Evolutionary conservation across 1,140 invertebrate species (phyloP).

Genomic region (Drosophila athabasca): DNA sequence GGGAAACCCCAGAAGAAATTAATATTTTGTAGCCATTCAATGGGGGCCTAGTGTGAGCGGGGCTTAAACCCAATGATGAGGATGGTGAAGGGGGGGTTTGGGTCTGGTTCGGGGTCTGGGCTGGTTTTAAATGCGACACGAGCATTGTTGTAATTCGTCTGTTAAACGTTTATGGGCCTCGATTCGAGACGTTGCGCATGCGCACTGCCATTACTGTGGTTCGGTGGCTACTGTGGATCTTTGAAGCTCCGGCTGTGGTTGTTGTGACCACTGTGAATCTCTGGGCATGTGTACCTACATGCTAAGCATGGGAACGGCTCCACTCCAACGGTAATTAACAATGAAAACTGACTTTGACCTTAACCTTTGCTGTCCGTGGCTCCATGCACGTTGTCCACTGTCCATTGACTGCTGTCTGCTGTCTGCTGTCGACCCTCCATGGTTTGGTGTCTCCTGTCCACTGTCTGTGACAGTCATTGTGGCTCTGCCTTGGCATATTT

Average conservation of each 20-base stretch:
- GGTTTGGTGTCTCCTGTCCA: background rate
- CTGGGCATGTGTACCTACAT: constrained; percentile 36
- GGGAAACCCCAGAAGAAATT: constrained; percentile 26
- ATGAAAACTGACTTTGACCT: constrained; percentile 79
- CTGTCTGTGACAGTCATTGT: background rate
- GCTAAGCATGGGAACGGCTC: constrained; percentile 62
- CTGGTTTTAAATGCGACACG: constrained; percentile 44
- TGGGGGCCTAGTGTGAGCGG: constrained; percentile 21
- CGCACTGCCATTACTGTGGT: constrained; percentile 24
- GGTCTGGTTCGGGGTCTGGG: constrained; percentile 21
- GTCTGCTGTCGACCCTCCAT: background rate
- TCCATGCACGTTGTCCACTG: constrained; percentile 4
- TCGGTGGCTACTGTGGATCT: constrained; percentile 23
- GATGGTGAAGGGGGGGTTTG: background rate
- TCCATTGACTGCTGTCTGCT: constrained; percentile 6
- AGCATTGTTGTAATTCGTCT: constrained; percentile 55
- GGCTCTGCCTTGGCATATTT: constrained; percentile 45
- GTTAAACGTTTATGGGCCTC: constrained; percentile 46
- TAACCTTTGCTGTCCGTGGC: constrained; percentile 60
- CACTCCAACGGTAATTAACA: constrained; percentile 69
- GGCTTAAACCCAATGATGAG: constrained; percentile 6
- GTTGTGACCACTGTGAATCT: background rate
- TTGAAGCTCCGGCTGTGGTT: constrained; percentile 8
- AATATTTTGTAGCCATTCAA: constrained; percentile 23
- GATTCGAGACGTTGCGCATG: constrained; percentile 52